Base-by-base conservation (phyloP, 2,113 vertebrate genomes). In the Syngnathus floridae region DNA sequence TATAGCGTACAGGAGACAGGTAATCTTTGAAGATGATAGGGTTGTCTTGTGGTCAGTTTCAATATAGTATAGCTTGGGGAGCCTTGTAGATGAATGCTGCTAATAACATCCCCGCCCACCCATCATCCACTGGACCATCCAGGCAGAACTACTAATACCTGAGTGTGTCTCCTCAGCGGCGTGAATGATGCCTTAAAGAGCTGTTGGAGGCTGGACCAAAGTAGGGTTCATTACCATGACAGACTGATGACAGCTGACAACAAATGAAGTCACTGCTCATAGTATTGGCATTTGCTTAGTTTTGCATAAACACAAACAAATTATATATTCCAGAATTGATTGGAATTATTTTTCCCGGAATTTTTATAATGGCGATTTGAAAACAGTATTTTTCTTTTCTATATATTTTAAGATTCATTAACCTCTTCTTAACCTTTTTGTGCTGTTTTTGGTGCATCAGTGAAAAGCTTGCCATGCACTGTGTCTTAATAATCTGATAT, bases 1-100 rank as follows among this genome's bases (percentile, higher is more conserved):
- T 88, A 90, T 88, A 85, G 74, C 86, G 84, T 84, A 88, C 73
- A 79, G 79, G 80, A 88, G 86, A 84, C 84, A 89, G 86, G 86
- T 87, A 73, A 84, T 85, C 83, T 83, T 82, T 82, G 76, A 84
- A 80, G 77, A 85, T 78, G 77, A 86, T 84, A 87, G 84, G 73
- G 82, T 84, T 87, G 83, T 85, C 86, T 89, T 89, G 88, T 85
- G 82, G 87, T 87, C 85, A 84, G 86, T 84, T 88, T 84, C 73
- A 74, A 77, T 74, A 49, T 78, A 79, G 77, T 74, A 67, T 70
- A 79, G 76, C 81, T 82, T 79, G 69, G 82, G 82, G 83, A 88
- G 84, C 64, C 43, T 77, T 73, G 82, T 62, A 76, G 82, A 82
- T 84, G 78, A 86, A 83, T 75, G 77, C 74, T 74, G 78, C 81